Evolutionary conservation across 53 echinoderm and acorn worm species (phyloP).

Genomic region (Temnopleurus reevesii): DNA sequence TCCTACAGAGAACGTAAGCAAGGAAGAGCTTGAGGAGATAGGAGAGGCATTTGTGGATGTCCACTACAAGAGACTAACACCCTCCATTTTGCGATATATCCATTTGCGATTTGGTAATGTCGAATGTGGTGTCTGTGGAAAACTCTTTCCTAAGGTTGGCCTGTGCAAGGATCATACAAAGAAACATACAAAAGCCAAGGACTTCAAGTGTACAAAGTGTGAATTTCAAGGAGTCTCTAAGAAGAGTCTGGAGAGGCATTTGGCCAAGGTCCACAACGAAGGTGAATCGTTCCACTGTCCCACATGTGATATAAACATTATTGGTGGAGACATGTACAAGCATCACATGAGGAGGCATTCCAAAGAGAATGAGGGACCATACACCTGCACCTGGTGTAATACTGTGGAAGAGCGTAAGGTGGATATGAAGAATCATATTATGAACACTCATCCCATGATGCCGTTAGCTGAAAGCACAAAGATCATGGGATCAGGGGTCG

Average conservation of each 20-base stretch:
- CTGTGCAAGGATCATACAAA: slow-evolving; percentile 59
- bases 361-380: slow-evolving; percentile 17
- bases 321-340: neutral
- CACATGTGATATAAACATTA: neutral
- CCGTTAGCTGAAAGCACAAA: slow-evolving; percentile 40
- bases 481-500: slow-evolving; percentile 38
- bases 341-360: slow-evolving; percentile 17
- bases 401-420: slow-evolving; percentile 15
- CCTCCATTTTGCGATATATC: slow-evolving; percentile 40
- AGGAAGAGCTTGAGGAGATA: slow-evolving; percentile 4
- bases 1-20: neutral
- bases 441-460: slow-evolving; percentile 45
- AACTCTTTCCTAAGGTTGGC: slow-evolving; percentile 42
- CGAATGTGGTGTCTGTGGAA: slow-evolving; percentile 54
- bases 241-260: slow-evolving; percentile 18
- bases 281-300: slow-evolving; percentile 22
- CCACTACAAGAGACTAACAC: slow-evolving; percentile 31
- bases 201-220: slow-evolving; percentile 38
- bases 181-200: slow-evolving; percentile 40
- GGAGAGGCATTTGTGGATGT: neutral
- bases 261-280: slow-evolving; percentile 13
- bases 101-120: slow-evolving; percentile 58
- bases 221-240: neutral
- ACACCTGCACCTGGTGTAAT: slow-evolving; percentile 56
- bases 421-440: slow-evolving; percentile 54